phyloP scores from a whole-genome alignment of 2,797 vertebrate genomes.

The Argyrosomus regius region DNA sequence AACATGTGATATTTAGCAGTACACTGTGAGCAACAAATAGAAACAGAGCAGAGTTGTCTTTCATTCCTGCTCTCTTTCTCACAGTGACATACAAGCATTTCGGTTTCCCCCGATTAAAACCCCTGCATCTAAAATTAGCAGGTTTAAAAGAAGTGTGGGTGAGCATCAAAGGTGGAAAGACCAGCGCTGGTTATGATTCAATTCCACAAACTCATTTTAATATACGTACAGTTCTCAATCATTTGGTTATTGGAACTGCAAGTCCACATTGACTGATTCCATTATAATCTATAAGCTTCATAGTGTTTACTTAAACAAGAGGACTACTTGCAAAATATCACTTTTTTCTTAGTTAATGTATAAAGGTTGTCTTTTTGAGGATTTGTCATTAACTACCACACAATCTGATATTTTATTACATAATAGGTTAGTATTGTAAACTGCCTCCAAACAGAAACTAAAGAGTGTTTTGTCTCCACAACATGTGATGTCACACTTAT shows the following conservation, averaged over 20 bases:
- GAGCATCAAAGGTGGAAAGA: slow-evolving; percentile 58
- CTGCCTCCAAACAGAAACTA: slow-evolving; percentile 5
- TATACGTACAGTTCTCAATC: slow-evolving; percentile 9
- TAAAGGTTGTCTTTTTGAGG: neutral
- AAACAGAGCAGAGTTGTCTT: neutral
- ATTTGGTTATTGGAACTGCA: slow-evolving; percentile 18
- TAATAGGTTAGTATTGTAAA: neutral
- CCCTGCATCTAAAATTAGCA: slow-evolving; percentile 72
- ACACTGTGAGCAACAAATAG: neutral
- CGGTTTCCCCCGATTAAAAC: slow-evolving; percentile 64
- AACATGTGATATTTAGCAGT: neutral
- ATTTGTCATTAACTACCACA: neutral
- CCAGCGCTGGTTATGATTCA: slow-evolving; percentile 50
- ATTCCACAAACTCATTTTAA: slow-evolving; percentile 64
- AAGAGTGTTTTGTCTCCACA: neutral
- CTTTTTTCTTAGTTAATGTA: neutral
- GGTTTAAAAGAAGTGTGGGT: slow-evolving; percentile 75
- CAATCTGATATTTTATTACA: neutral
- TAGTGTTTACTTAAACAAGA: neutral
- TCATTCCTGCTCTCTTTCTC: slow-evolving; percentile 28
- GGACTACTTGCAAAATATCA: neutral
- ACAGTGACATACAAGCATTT: neutral
- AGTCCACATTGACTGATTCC: neutral
- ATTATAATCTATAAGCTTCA: neutral
- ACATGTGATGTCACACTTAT: neutral